phyloP scores from a whole-genome alignment of 1,140 invertebrate genomes.

The Metaphire vulgaris region DNA sequence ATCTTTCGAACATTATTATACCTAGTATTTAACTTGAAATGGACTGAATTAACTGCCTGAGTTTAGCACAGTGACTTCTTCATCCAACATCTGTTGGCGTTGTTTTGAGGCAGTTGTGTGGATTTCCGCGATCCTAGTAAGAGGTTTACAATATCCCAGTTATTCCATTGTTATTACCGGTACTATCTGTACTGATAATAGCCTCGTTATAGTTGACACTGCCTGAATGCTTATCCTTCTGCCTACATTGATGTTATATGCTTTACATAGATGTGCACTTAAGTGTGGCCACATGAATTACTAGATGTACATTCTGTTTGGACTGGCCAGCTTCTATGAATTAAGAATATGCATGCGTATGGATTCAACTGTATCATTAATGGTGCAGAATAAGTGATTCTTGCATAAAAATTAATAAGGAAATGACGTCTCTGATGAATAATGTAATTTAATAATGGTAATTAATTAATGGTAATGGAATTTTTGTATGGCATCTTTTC shows the following conservation, averaged over 20 bases:
- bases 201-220: too few species aligned
- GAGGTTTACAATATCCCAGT: neutral
- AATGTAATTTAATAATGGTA: neutral
- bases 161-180: neutral
- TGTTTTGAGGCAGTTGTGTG: neutral
- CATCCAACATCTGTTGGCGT: neutral
- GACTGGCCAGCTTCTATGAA: too few species aligned
- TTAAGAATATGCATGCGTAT: neutral
- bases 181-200: too few species aligned
- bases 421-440: neutral
- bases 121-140: neutral
- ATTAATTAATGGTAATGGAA: neutral
- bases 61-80: neutral
- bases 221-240: too few species aligned
- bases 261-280: too few species aligned
- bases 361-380: neutral
- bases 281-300: too few species aligned
- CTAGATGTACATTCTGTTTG: too few species aligned
- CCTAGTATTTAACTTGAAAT: constrained; percentile 11
- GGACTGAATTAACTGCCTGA: constrained; percentile 16
- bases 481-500: too few species aligned
- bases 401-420: neutral
- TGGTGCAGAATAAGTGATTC: neutral
- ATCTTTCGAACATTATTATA: neutral
- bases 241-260: too few species aligned